A percentile compares a stretch with the other conserved stretches of the same genome.
Evolutionary conservation across 2,888 invertebrate species (phyloP).

Genomic region (Amphipyra tragopoginis): DNA sequence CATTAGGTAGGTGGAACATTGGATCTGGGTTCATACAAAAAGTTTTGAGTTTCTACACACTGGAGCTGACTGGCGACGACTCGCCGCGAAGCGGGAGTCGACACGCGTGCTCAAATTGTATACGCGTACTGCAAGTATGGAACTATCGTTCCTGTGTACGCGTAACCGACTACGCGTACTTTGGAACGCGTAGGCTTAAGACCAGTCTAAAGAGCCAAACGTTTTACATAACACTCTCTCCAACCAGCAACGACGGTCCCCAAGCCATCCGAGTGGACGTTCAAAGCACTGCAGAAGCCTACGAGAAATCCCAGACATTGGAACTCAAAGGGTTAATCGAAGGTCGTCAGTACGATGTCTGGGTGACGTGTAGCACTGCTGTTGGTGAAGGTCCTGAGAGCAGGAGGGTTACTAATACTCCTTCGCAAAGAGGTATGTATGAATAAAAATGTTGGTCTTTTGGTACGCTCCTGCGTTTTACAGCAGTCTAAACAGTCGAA

Average conservation of each 20-base stretch:
- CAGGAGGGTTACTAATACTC: slow-evolving; percentile 85
- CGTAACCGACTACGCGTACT: no score
- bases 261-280: slow-evolving; percentile 80
- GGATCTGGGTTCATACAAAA: no score
- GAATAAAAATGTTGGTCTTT: not conserved
- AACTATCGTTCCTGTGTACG: no score
- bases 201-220: no score
- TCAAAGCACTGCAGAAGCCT: slow-evolving; percentile 71
- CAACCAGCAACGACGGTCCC: slow-evolving; percentile 80
- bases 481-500: no score
- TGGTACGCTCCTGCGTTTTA: not conserved
- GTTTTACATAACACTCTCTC: not conserved
- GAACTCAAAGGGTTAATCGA: slow-evolving; percentile 88
- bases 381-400: slow-evolving; percentile 91
- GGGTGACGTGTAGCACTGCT: slow-evolving; percentile 91
- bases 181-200: no score
- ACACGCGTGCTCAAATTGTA: no score
- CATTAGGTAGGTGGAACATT: no score
- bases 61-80: no score
- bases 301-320: slow-evolving; percentile 83
- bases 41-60: no score
- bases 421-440: slow-evolving; percentile 86
- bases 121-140: no score
- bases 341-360: slow-evolving; percentile 91
- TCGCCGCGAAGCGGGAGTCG: no score